Conservation (phyloP, 2,888 invertebrate species). For the Aproaerema taeniolella region DNA sequence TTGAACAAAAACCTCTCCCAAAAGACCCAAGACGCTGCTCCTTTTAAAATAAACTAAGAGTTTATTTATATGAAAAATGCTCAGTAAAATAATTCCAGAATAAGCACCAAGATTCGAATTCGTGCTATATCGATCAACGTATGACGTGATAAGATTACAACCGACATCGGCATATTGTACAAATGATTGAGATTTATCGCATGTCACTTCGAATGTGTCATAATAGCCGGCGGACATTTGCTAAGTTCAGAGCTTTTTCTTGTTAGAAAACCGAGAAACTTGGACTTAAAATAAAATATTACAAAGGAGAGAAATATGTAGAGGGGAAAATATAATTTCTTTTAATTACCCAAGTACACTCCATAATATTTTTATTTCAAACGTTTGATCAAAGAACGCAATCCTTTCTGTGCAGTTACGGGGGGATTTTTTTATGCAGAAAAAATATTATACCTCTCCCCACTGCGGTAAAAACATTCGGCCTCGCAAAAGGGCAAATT, state of each 20-base stretch:
- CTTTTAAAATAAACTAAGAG: too few relatives aligned
- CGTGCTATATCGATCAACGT: constrained; percentile 35
- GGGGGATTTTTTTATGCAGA: constrained; percentile 27
- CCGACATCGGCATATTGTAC: constrained; percentile 23
- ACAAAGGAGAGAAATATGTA: too few relatives aligned
- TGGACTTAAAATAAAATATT: too few relatives aligned
- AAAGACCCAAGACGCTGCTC: too few relatives aligned
- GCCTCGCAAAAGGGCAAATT: constrained; percentile 65
- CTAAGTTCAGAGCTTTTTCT: neutral
- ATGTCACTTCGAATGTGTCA: constrained; percentile 2
- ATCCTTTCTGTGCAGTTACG: constrained; percentile 26
- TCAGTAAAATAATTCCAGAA: constrained; percentile 5
- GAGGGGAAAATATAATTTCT: neutral
- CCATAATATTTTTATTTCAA: constrained; percentile 9
- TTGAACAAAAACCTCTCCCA: too few relatives aligned
- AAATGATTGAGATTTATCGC: constrained; percentile 24
- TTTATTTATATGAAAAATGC: too few relatives aligned
- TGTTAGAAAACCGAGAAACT: neutral
- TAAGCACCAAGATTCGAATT: constrained; percentile 22
- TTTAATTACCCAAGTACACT: constrained; percentile 4
- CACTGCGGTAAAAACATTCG: constrained; percentile 40
- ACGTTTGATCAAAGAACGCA: constrained; percentile 19
- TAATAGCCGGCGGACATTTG: too few relatives aligned
- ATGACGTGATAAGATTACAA: constrained; percentile 28
- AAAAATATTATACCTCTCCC: constrained; percentile 37